Evolutionary conservation across 2,797 vertebrate species (phyloP), one percentile per base, ranked within the genome.

Genomic region (Syngnathus acus): DNA sequence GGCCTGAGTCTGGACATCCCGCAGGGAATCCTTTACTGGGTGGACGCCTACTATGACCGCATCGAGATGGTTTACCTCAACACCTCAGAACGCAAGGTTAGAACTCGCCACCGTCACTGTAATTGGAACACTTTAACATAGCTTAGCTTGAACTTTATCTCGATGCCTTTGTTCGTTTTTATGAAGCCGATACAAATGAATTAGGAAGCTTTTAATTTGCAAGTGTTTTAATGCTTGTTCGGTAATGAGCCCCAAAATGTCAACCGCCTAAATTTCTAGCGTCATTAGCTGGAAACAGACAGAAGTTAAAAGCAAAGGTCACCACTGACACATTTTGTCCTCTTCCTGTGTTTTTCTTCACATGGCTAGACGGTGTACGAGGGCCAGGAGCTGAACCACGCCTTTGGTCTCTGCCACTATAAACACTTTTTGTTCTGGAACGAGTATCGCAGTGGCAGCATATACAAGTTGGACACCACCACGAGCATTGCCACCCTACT

Each of bases 351-450:
- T 42, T 72, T 75, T 67, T 71, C 68, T 68, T 72, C 50, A 54
- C 76, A 37, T 65, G 43, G 39, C 38, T 86, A 99, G 96, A 92
- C 94, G 0, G 94, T 99, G 65, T 97, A 99, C 0, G 96, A 99
- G 75, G 95, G 96, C 62, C 92, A 91, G 0, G 96, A 98, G 77
- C 85, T 99, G 81, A 99, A 93, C 75, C 96, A 99, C 0, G 95
- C 96, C 70, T 99, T 98, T 0, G 96, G 96, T 59, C 88, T 99
- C 32, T 97, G 95, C 88, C 96, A 99, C 83, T 96, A 99, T 59
- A 93, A 93, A 80, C 92, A 91, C 76, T 97, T 94, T 79, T 89
- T 99, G 58, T 99, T 99, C 89, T 99, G 96, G 96, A 99, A 95
- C 0, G 96, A 99, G 84, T 99, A 99, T 79, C 92, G 96, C 39